Percentiles rank a stretch among this genome's conserved stretches.
Evolutionary conservation across 35 echinoderm and acorn worm genomes (phyloP).

Genomic region (Heliocidaris erythrogramma): DNA sequence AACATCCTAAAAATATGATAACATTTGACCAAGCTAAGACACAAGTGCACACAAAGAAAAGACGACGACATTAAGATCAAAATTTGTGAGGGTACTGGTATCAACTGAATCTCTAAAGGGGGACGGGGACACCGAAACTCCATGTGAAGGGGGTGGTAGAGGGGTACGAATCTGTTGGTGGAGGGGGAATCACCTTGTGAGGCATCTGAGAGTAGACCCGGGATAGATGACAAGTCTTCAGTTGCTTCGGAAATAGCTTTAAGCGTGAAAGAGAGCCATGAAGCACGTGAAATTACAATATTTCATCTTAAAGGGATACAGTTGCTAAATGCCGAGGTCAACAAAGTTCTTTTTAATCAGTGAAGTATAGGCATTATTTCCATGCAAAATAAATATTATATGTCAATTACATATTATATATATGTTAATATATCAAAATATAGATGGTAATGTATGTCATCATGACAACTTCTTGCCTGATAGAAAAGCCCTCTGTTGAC

Average conservation of each 20-base stretch:
- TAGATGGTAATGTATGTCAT: not conserved
- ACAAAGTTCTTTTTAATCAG: not conserved
- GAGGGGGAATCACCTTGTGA: constrained; percentile 22
- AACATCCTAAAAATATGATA: not conserved
- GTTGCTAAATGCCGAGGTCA: not conserved
- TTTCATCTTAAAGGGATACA: not conserved
- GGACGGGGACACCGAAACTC: not conserved
- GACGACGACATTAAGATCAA: not conserved
- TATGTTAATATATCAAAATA: too few relatives aligned
- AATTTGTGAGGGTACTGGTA: not conserved
- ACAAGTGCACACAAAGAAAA: not conserved
- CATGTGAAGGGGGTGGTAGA: constrained; percentile 6
- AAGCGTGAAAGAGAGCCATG: constrained; percentile 6
- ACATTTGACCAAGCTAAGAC: not conserved
- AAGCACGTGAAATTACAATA: not conserved
- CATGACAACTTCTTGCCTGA: not conserved
- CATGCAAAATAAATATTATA: too few relatives aligned
- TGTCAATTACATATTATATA: too few relatives aligned
- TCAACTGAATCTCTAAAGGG: not conserved
- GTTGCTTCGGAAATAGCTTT: constrained; percentile 20
- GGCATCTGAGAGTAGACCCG: not conserved
- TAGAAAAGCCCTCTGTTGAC: not conserved
- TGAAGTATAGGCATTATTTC: too few relatives aligned
- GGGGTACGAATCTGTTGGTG: not conserved
- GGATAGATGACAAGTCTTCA: constrained; percentile 18